Evolutionary conservation across 23 tunicate species (phyloP), one percentile per base, ranked within the genome.

Genomic region (Halocynthia aurantium): DNA sequence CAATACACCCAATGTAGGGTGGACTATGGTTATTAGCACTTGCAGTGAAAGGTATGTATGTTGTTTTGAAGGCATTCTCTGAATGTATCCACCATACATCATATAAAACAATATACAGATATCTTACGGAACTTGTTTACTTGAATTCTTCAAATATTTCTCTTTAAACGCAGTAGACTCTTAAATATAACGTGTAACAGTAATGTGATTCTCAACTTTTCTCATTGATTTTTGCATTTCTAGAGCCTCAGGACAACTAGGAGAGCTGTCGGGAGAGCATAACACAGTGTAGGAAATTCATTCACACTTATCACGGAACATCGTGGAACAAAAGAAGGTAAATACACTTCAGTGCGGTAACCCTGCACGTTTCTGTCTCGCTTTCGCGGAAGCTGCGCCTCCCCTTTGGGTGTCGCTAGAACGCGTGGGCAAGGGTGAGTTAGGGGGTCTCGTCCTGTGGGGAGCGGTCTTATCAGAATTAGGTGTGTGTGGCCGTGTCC

Each of bases 371-470:
- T 71, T 51, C 61, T 9, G 22, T 56, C 56, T 74, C 8, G 60
- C 63, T 74, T 74, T 74, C n/a, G 60, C 78, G 19, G 76, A 71
- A 20, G 76, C 19, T 6, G 57, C 76, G 76, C 51, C 51, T 8
- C 50, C 56, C 19, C 78, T 20, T 7, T 20, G 63, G 20, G 62
- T 54, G 78, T 74, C 78, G 56, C 55, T 74, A 19, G 75, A 53
- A n/a, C 75, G 31, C 11, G n/a, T 20, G 4, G 49, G 6, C 51
- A 70, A 9, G 20, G 78, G 78, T 56, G 78, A 74, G 19, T 22
- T 54, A 1, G 75, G 75, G n/a, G 55, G 54, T 1, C 75, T 53
- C n/a, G 55, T 51, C 57, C 78, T 20, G 22, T 54, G 55, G 9
- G 78, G 78, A 53, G 64, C 56, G 10, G 5, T 22, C 17, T 64